Evolutionary conservation across 1,140 invertebrate genomes (phyloP).

Genomic region (Phenacoccus solenopsis): DNA sequence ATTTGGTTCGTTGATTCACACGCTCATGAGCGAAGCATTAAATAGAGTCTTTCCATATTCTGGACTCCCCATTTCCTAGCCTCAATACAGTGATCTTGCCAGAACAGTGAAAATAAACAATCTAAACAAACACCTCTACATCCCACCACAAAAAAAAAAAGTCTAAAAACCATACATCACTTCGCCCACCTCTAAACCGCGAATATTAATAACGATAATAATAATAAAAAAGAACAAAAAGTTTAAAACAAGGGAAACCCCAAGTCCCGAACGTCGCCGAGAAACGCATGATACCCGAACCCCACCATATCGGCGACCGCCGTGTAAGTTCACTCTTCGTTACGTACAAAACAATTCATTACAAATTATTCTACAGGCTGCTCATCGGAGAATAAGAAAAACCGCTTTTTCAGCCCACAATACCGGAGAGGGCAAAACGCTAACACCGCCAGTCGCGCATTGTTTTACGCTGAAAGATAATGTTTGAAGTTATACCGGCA

Average conservation of each 20-base stretch:
- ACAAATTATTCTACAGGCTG: slow-evolving; percentile 16
- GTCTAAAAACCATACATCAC: too few relatives aligned
- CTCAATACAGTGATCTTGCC: too few relatives aligned
- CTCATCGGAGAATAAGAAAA: slow-evolving; percentile 17
- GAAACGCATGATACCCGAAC: not conserved
- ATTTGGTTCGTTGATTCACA: too few relatives aligned
- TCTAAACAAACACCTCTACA: too few relatives aligned
- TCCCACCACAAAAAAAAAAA: too few relatives aligned
- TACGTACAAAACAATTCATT: slow-evolving; percentile 15
- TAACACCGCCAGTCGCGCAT: slow-evolving; percentile 4
- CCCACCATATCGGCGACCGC: not conserved
- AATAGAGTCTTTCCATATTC: too few relatives aligned
- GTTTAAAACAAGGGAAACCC: not conserved
- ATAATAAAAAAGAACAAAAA: slow-evolving; percentile 23
- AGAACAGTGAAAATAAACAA: too few relatives aligned
- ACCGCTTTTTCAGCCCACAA: slow-evolving; percentile 7
- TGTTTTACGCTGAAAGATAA: slow-evolving; percentile 16
- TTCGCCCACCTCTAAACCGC: too few relatives aligned
- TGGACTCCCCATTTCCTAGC: too few relatives aligned
- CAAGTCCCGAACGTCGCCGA: not conserved
- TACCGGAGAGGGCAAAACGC: slow-evolving; percentile 5
- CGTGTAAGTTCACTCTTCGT: not conserved
- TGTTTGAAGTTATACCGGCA: slow-evolving; percentile 16
- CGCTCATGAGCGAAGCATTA: too few relatives aligned
- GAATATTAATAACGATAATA: slow-evolving; percentile 20